Percentiles rank a stretch among this genome's conserved stretches.
These are phyloP conservation scores for Lemur catta DNA, from an alignment of 2,797 vertebrate genomes.

Conservation along the genomic window DNA sequence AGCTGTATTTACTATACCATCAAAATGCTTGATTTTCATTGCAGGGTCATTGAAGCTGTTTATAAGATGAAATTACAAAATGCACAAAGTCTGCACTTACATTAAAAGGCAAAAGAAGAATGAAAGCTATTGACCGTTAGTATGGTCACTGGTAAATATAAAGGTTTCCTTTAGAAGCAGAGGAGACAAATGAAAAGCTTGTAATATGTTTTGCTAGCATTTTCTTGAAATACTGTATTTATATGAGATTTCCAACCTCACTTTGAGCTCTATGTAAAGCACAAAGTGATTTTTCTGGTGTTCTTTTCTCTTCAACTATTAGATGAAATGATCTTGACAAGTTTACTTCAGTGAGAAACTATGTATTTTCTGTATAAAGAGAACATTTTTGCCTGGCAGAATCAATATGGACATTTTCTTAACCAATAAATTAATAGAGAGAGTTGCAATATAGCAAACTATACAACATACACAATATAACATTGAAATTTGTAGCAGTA, in stretches of 20 bases:
- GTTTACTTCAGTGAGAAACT: slow-evolving; percentile 77
- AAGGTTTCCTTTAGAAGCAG: slow-evolving; percentile 72
- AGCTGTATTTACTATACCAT: slow-evolving; percentile 65
- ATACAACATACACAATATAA: slow-evolving; percentile 70
- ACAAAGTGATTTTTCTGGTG: slow-evolving; percentile 73
- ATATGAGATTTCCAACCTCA: slow-evolving; percentile 70
- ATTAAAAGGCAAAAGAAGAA: slow-evolving; percentile 72
- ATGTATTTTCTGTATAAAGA: slow-evolving; percentile 77
- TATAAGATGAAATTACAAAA: slow-evolving; percentile 79
- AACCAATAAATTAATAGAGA: slow-evolving; percentile 82
- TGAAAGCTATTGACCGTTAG: slow-evolving; percentile 69
- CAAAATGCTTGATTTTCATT: slow-evolving; percentile 75
- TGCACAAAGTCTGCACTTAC: slow-evolving; percentile 72
- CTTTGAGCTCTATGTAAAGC: slow-evolving; percentile 71
- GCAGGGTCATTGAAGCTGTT: slow-evolving; percentile 68
- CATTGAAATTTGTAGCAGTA: slow-evolving; percentile 70
- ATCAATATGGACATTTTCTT: slow-evolving; percentile 74
- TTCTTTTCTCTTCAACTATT: slow-evolving; percentile 67
- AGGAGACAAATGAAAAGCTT: slow-evolving; percentile 71
- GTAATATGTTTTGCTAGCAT: slow-evolving; percentile 74
- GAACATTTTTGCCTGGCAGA: slow-evolving; percentile 74
- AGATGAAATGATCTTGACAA: slow-evolving; percentile 74
- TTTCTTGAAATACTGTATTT: slow-evolving; percentile 79
- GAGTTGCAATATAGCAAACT: slow-evolving; percentile 74
- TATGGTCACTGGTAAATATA: slow-evolving; percentile 72